These are phyloP conservation scores for Lycocorax pyrrhopterus DNA, from an alignment of 2,113 vertebrate species.

Conservation along the genomic window DNA sequence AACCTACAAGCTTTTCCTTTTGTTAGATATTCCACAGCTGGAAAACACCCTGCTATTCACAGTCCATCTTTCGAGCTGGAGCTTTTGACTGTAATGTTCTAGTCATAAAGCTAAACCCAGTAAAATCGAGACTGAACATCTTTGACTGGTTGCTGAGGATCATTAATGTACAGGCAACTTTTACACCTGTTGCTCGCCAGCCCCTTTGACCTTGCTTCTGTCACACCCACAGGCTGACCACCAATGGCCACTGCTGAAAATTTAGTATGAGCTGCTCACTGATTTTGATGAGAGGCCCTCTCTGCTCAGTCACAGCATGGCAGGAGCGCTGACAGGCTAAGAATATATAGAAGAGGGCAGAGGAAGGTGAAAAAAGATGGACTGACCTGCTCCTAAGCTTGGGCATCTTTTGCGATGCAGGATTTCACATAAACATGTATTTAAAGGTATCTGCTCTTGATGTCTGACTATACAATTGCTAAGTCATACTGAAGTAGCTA, in stretches of 20 bases:
- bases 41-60: not conserved
- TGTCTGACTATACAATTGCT: not conserved
- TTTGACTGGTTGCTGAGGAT: not conserved
- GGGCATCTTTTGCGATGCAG: not conserved
- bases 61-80: not conserved
- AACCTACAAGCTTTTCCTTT: not conserved
- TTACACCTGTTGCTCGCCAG: not conserved
- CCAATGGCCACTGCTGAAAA: not conserved
- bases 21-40: not conserved
- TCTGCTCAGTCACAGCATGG: not conserved
- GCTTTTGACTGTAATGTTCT: not conserved
- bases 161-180: not conserved
- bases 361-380: not conserved
- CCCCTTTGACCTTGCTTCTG: not conserved
- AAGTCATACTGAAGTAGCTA: not conserved
- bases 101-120: not conserved
- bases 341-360: not conserved
- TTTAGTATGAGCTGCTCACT: not conserved
- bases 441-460: not conserved
- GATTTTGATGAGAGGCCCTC: not conserved
- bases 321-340: not conserved
- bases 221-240: not conserved
- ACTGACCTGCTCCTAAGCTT: not conserved
- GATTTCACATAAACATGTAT: not conserved
- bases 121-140: not conserved